Evolutionary conservation across 2,797 vertebrate species (phyloP), one percentile per base, ranked within the genome.

Genomic region (Ciconia nigra): DNA sequence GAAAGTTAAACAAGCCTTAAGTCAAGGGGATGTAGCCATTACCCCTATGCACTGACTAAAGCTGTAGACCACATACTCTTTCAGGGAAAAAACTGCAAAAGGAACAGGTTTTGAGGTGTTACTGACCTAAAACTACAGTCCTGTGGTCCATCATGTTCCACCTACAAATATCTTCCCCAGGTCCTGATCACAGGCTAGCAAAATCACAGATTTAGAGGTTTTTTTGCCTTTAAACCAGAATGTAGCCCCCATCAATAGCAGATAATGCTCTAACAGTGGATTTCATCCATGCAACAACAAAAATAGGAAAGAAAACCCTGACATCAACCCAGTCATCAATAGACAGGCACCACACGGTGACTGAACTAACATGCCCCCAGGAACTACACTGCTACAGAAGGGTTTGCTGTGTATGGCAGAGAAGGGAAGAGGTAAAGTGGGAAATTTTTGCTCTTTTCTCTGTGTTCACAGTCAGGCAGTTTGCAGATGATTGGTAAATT

Each of bases 1-100:
- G 94, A 90, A 96, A 94, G 85, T 94, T 88, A 93, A 95, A 96
- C 85, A 94, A 81, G 55, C 35, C 52, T 65, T 78, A 47, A 94
- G 59, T 83, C 44, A 57, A 83, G 82, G 69, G 59, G 61, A 72
- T 87, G 55, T 44, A 70, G 61, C 82, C 44, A 33, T 88, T 89
- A 65, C 11, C 61, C 37, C 51, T 37, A 12, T 15, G 66, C 49
- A 11, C 69, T 44, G 35, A 54, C 59, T 55, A 24, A 62, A 65
- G 42, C 42, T 70, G 9, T 15, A 70, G 71, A 67, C 5, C 18
- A 85, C 7, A 13, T n/a, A 35, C 7, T 83, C 41, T 92, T 73
- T 35, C 21, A 46, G 41, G 46, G 18, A 3, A 49, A 73, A 10
- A 28, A 29, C 18, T 62, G 31, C 61, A 41, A 86, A 78, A 81